phyloP scores from a whole-genome alignment of 1,140 invertebrate genomes.

The Bombus fervidus region DNA sequence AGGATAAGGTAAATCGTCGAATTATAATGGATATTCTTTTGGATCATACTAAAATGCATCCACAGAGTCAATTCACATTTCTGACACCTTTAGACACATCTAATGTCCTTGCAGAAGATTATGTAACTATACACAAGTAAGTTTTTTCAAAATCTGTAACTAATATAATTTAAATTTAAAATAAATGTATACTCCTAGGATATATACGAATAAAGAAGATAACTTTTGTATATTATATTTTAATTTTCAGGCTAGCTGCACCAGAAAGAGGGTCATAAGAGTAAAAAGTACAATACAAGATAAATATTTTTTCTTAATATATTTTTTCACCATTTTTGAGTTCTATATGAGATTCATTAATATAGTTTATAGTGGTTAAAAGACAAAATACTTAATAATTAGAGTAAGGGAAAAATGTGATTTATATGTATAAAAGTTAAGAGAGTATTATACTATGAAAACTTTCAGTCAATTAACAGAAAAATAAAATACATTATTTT shows the following conservation, averaged over 20 bases:
- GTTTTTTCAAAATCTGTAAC: slow-evolving; percentile 22
- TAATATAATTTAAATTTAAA: slow-evolving; percentile 12
- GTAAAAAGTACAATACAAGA: background rate
- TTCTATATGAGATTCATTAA: background rate
- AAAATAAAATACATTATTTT: background rate
- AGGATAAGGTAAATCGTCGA: slow-evolving; percentile 90
- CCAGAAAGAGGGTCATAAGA: slow-evolving; percentile 59
- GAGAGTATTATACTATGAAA: background rate
- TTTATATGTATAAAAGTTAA: background rate
- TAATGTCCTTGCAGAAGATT: slow-evolving; percentile 79
- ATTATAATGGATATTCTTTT: slow-evolving; percentile 88
- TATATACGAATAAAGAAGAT: background rate
- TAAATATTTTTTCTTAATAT: background rate
- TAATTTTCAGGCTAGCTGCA: slow-evolving; percentile 63
- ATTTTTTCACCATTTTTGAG: background rate
- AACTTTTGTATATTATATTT: slow-evolving; percentile 29
- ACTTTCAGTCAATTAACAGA: background rate
- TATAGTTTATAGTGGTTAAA: background rate
- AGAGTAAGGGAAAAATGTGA: background rate
- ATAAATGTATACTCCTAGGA: background rate
- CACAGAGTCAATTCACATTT: slow-evolving; percentile 88
- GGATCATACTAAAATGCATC: slow-evolving; percentile 84
- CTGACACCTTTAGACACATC: slow-evolving; percentile 90
- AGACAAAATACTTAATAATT: background rate
- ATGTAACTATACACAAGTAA: slow-evolving; percentile 84